Conservation (phyloP, 1,140 invertebrate species). For the Drosophila paulistorum region DNA sequence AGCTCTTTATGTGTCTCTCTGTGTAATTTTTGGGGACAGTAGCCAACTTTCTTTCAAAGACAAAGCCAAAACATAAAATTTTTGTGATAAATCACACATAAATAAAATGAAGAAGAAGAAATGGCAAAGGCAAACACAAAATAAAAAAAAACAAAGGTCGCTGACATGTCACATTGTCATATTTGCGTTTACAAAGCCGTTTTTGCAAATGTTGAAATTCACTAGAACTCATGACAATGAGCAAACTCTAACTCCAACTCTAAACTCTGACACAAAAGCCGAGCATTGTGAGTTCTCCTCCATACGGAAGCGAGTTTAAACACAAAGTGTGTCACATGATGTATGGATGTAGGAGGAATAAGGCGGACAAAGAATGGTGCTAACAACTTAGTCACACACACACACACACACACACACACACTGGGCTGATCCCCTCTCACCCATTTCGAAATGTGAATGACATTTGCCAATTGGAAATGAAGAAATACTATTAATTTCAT, state of each 20-base stretch:
- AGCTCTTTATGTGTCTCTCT: not conserved
- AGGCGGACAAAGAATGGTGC: constrained; percentile 19
- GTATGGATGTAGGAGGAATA: not conserved
- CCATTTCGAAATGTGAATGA: constrained; percentile 43
- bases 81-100: constrained; percentile 20
- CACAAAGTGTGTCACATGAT: constrained; percentile 16
- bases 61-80: constrained; percentile 8
- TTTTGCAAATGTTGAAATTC: constrained; percentile 15
- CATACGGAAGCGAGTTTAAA: constrained; percentile 16
- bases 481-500: not conserved
- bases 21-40: constrained; percentile 11
- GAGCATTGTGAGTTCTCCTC: constrained; percentile 7
- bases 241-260: constrained; percentile 10
- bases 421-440: not conserved
- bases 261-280: constrained; percentile 18
- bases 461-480: constrained; percentile 22
- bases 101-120: not conserved
- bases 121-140: not conserved
- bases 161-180: constrained; percentile 16
- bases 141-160: not conserved
- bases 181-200: constrained; percentile 6
- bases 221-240: constrained; percentile 18
- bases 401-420: constrained; percentile 24
- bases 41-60: constrained; percentile 16
- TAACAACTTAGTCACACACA: constrained; percentile 36